phyloP scores from a whole-genome alignment of 2,888 invertebrate species.

The Orchesellides sinensis region DNA sequence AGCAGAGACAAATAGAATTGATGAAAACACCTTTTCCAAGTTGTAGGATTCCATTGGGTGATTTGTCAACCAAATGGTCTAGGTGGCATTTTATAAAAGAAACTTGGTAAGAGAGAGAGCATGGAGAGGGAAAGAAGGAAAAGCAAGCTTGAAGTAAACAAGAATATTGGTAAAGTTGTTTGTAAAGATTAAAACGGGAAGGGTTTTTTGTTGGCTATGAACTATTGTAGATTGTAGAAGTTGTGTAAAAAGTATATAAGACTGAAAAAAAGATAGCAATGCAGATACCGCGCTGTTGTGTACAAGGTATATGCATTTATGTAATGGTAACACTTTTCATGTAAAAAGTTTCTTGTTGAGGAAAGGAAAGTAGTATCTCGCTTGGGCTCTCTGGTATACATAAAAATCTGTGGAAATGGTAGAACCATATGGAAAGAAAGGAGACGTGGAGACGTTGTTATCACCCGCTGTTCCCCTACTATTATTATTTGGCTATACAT shows the following conservation, averaged over 20 bases:
- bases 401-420: constrained; percentile 26
- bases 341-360: neutral
- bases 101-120: neutral
- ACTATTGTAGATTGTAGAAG: neutral
- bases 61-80: constrained; percentile 54
- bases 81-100: constrained; percentile 40
- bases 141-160: neutral
- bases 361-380: constrained; percentile 11
- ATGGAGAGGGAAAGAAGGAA: neutral
- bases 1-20: constrained; percentile 26
- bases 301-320: constrained; percentile 3
- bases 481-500: neutral
- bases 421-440: constrained; percentile 2
- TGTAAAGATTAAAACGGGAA: neutral
- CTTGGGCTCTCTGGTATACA: constrained; percentile 13
- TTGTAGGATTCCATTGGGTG: constrained; percentile 24
- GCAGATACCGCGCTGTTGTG: constrained; percentile 37
- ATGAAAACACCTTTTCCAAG: constrained; percentile 21
- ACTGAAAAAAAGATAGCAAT: constrained; percentile 41
- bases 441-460: neutral
- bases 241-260: constrained; percentile 15
- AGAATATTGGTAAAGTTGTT: neutral
- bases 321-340: neutral
- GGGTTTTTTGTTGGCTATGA: neutral
- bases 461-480: neutral